A percentile compares a stretch with the other conserved stretches of the same genome.
phyloP scores from a whole-genome alignment of 2,888 invertebrate genomes.

The Sipha maydis region DNA sequence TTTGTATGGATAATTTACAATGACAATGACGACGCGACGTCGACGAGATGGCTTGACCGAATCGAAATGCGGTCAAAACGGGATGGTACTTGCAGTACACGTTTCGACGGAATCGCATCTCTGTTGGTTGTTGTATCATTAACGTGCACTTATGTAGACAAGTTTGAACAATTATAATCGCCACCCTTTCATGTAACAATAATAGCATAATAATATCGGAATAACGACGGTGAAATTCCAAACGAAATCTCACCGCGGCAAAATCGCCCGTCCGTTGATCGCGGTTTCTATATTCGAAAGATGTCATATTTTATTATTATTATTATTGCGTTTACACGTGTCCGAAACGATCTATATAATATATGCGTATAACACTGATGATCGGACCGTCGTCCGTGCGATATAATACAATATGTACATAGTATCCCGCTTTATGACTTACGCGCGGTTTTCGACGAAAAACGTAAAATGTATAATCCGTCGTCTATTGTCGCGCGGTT shows the following conservation, averaged over 20 bases:
- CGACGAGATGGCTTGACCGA: background rate
- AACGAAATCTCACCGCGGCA: background rate
- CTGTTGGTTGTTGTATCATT: background rate
- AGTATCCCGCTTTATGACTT: too few relatives aligned
- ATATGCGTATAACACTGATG: too few relatives aligned
- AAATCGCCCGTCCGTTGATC: background rate
- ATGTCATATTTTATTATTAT: too few relatives aligned
- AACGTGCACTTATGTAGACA: background rate
- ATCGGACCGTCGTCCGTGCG: too few relatives aligned
- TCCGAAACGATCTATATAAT: background rate
- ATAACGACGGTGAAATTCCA: background rate
- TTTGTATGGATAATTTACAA: too few relatives aligned
- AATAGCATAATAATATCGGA: too few relatives aligned
- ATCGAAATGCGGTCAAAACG: constrained; percentile 1
- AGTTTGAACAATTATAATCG: background rate
- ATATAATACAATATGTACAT: too few relatives aligned
- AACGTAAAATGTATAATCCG: too few relatives aligned
- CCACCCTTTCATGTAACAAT: background rate
- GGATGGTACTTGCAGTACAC: background rate
- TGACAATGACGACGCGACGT: too few relatives aligned
- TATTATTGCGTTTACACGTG: background rate
- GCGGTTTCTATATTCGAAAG: background rate
- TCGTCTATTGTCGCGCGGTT: too few relatives aligned
- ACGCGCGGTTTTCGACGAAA: too few relatives aligned
- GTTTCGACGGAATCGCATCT: background rate